These are phyloP conservation scores for Plectus sambesii DNA, from an alignment of 1,140 invertebrate genomes.

Conservation along the genomic window DNA sequence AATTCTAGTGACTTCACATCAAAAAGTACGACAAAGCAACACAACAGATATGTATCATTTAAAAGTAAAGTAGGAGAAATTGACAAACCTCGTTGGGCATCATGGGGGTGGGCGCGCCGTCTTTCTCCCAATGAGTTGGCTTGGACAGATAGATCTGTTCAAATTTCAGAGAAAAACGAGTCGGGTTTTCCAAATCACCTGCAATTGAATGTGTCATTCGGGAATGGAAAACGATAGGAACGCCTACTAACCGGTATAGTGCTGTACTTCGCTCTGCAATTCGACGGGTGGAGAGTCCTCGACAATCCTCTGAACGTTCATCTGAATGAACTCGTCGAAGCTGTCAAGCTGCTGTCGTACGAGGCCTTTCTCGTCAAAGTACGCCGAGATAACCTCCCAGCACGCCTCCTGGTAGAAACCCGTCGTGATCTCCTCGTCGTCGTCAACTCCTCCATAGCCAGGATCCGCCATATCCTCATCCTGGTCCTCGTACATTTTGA, in stretches of 20 bases:
- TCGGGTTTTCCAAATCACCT: constrained; percentile 50
- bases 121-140: constrained; percentile 99
- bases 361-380: constrained; percentile 96
- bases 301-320: constrained; percentile 96
- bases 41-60: neutral
- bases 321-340: constrained; percentile 99
- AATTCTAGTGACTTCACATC: too few relatives aligned
- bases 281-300: constrained; percentile 96
- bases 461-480: constrained; percentile 15
- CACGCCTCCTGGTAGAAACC: constrained; percentile 99
- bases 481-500: constrained; percentile 22
- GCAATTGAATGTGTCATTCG: constrained; percentile 15
- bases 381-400: constrained; percentile 98
- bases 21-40: too few relatives aligned
- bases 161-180: constrained; percentile 83
- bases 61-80: constrained; percentile 21
- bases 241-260: constrained; percentile 59
- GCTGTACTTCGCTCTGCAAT: constrained; percentile 90
- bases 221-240: constrained; percentile 5
- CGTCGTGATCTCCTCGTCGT: constrained; percentile 54
- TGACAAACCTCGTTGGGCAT: constrained; percentile 87
- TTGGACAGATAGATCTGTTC: constrained; percentile 98
- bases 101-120: constrained; percentile 93
- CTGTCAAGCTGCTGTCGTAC: constrained; percentile 96
- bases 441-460: constrained; percentile 12